These are phyloP conservation scores for Plotosus lineatus DNA, from an alignment of 2,113 vertebrate genomes.

Conservation along the genomic window DNA sequence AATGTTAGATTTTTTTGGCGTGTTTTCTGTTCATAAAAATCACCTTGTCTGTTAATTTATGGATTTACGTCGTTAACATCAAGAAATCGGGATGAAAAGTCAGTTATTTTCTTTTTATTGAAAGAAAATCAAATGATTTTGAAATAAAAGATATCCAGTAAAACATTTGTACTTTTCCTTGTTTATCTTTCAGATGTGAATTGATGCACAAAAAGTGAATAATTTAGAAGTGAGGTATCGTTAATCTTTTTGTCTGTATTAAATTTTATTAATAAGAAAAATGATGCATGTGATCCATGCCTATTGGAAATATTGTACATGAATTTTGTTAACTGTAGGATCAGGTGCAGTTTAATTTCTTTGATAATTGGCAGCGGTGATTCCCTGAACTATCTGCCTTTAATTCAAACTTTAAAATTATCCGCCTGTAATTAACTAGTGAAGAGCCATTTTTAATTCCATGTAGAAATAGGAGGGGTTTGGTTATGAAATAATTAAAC, in stretches of 20 bases:
- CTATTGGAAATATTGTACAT: neutral
- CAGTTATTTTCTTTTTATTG: constrained; percentile 25
- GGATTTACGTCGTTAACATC: neutral
- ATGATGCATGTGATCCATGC: neutral
- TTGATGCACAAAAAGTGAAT: neutral
- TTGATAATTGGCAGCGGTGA: neutral
- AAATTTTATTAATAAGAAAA: no score
- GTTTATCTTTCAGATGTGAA: neutral
- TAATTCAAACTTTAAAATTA: neutral
- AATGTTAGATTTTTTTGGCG: neutral
- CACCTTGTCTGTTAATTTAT: neutral
- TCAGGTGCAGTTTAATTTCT: neutral
- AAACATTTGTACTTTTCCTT: neutral
- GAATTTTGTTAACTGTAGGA: neutral
- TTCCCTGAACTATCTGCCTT: neutral
- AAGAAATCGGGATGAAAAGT: neutral
- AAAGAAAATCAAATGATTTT: constrained; percentile 34
- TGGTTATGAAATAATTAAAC: no score
- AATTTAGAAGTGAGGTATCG: no score
- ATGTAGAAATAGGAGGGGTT: no score
- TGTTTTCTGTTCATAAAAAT: neutral
- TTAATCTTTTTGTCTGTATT: no score
- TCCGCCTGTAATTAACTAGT: neutral
- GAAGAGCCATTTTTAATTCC: neutral
- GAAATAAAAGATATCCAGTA: constrained; percentile 38